Evolutionary conservation across 2,797 vertebrate genomes (phyloP).

Genomic region (Martes flavigula): DNA sequence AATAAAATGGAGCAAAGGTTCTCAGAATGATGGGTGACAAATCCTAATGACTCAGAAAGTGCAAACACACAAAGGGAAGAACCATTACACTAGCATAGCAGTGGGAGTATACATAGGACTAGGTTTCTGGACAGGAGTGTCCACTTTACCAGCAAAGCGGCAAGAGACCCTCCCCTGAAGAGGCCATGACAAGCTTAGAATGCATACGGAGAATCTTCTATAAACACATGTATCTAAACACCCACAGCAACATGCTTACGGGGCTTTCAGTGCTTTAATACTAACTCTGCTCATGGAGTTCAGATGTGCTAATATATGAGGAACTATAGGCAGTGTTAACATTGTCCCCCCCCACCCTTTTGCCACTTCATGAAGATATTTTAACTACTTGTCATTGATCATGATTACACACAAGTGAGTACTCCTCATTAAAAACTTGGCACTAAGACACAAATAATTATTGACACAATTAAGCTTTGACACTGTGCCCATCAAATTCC

Average conservation of each 20-base stretch:
- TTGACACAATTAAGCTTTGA: conserved; percentile 80
- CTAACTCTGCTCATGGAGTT: background rate
- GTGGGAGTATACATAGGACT: background rate
- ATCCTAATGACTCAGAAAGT: background rate
- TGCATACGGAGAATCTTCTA: background rate
- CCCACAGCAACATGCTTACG: background rate
- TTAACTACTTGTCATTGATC: conserved; percentile 72
- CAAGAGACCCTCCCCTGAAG: background rate
- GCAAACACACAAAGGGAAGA: background rate
- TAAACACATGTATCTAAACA: background rate
- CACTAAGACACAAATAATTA: conserved; percentile 77
- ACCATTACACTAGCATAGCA: background rate
- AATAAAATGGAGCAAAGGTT: background rate
- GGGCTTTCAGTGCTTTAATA: background rate
- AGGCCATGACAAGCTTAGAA: background rate
- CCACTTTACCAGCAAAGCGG: background rate
- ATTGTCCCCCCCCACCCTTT: background rate
- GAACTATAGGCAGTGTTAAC: background rate
- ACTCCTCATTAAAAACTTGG: conserved; percentile 76
- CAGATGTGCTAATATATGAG: background rate
- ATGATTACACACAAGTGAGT: conserved; percentile 74
- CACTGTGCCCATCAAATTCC: conserved; percentile 69
- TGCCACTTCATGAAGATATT: conserved; percentile 67
- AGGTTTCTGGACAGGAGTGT: background rate
- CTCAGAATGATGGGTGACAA: background rate